phyloP scores from a whole-genome alignment of 2,888 invertebrate genomes.

The Ellobium chinense region DNA sequence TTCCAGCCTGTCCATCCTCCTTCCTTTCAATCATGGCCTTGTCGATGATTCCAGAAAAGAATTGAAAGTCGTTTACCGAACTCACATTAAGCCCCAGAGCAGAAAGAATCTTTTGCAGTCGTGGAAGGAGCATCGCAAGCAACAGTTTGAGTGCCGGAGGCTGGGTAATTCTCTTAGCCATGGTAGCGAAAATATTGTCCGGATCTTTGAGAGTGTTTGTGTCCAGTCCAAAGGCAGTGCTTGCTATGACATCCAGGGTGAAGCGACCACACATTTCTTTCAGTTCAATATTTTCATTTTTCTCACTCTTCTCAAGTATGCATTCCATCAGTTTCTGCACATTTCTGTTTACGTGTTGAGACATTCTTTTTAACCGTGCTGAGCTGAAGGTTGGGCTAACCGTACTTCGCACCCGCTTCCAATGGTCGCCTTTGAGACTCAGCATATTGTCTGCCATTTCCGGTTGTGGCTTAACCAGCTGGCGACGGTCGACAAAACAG shows the following conservation, averaged over 20 bases:
- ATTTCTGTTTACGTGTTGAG: conserved; percentile 19
- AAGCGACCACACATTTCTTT: conserved; percentile 29
- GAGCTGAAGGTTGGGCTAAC: conserved; percentile 62
- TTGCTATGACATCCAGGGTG: conserved; percentile 63
- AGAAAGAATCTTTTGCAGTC: background rate
- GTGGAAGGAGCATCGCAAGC: background rate
- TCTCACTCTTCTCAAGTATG: background rate
- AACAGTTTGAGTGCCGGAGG: background rate
- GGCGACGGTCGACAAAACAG: background rate
- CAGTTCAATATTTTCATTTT: conserved; percentile 1
- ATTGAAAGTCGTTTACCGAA: background rate
- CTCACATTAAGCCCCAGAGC: background rate
- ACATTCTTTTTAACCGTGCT: conserved; percentile 58
- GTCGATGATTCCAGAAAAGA: conserved; percentile 6
- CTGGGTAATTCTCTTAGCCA: conserved; percentile 48
- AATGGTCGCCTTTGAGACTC: conserved; percentile 53
- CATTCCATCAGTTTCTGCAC: background rate
- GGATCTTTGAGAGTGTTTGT: conserved; percentile 57
- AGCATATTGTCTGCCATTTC: conserved; percentile 38
- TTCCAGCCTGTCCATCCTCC: conserved; percentile 48
- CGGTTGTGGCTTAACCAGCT: background rate
- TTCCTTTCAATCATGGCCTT: conserved; percentile 51
- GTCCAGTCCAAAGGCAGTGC: conserved; percentile 62
- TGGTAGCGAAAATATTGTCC: conserved; percentile 55
- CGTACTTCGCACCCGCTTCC: conserved; percentile 59